phyloP scores from a whole-genome alignment of 1,140 invertebrate genomes.

The Rhyzopertha dominica region DNA sequence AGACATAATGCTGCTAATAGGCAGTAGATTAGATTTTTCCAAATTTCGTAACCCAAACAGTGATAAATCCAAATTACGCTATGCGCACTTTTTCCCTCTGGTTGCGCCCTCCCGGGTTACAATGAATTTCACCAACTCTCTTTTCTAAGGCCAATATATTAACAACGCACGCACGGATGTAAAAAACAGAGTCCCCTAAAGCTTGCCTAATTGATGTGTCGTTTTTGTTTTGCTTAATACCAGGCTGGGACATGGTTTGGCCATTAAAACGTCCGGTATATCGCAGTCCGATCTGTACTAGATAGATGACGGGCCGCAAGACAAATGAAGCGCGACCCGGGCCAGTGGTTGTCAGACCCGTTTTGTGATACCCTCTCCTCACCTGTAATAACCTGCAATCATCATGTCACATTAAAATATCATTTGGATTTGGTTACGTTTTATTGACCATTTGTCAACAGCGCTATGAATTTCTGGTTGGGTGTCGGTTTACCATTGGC shows the following conservation, averaged over 20 bases:
- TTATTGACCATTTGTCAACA: conserved; percentile 21
- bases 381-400: conserved; percentile 19
- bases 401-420: conserved; percentile 25
- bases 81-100: too few species aligned
- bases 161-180: conserved; percentile 19
- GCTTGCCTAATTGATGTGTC: conserved; percentile 45
- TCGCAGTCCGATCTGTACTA: conserved; percentile 43
- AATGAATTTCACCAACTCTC: too few species aligned
- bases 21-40: too few species aligned
- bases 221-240: conserved; percentile 47
- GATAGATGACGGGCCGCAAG: conserved; percentile 44
- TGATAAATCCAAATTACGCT: too few species aligned
- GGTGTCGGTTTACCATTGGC: too few species aligned
- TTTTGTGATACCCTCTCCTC: conserved; percentile 11
- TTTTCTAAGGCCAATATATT: conserved; percentile 24
- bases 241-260: conserved; percentile 41
- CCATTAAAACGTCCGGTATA: conserved; percentile 45
- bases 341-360: too few species aligned
- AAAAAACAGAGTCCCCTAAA: conserved; percentile 37
- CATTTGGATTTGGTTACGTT: conserved; percentile 21
- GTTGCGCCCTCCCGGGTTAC: too few species aligned
- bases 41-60: too few species aligned
- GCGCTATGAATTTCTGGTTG: too few species aligned
- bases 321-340: conserved; percentile 41
- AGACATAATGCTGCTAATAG: too few species aligned